Conservation (phyloP, 2,888 invertebrate species). For the Zelleria hepariella region DNA sequence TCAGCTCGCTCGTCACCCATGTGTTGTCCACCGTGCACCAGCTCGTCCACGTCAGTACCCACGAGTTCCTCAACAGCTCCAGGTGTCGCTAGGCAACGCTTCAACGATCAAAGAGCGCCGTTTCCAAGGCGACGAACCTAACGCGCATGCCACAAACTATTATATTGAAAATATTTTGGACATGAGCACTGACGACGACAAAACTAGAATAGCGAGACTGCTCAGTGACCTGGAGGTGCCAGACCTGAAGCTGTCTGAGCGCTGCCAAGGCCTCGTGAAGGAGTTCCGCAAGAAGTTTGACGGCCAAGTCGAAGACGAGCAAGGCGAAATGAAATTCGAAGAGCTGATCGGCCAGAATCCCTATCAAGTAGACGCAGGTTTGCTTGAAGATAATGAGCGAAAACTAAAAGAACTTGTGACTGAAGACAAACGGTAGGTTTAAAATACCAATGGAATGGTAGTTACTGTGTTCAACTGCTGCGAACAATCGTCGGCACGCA, state of each 20-base stretch:
- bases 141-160: neutral
- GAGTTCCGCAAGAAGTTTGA: constrained; percentile 40
- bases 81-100: neutral
- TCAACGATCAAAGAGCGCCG: neutral
- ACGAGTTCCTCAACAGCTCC: neutral
- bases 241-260: constrained; percentile 46
- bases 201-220: constrained; percentile 45
- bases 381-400: constrained; percentile 45
- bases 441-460: no score
- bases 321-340: constrained; percentile 11
- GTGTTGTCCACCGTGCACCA: neutral
- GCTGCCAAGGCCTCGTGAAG: constrained; percentile 40
- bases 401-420: constrained; percentile 36
- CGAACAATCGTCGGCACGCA: no score
- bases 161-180: constrained; percentile 6
- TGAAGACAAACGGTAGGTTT: constrained; percentile 41
- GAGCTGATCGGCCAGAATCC: constrained; percentile 36
- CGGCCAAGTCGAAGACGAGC: constrained; percentile 32
- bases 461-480: no score
- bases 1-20: neutral
- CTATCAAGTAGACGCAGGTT: constrained; percentile 34
- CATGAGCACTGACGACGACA: constrained; percentile 61
- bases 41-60: neutral
- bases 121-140: neutral
- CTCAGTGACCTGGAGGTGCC: constrained; percentile 48